A percentile compares a stretch with the other conserved stretches of the same genome.
These are phyloP conservation scores for Choristoneura rosaceana DNA, from an alignment of 2,888 invertebrate species.

Conservation along the genomic window DNA sequence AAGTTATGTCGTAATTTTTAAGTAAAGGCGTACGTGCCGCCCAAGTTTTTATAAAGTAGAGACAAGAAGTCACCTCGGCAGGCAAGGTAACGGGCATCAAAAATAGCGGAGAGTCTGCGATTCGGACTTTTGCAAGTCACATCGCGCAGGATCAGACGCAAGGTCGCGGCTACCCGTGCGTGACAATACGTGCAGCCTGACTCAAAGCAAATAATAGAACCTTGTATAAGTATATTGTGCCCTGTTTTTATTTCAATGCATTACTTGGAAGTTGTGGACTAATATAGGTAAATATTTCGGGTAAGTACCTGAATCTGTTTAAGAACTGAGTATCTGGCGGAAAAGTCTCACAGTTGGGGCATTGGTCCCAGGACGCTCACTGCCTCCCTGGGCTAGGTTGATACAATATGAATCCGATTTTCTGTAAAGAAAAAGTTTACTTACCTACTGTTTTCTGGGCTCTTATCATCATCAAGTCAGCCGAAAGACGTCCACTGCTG, in stretches of 20 bases:
- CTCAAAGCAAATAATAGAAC: slow-evolving; percentile 21
- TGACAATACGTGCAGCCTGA: slow-evolving; percentile 64
- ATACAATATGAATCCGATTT: too few relatives aligned
- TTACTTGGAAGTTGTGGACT: background rate
- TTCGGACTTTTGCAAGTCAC: slow-evolving; percentile 76
- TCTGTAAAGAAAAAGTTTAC: too few relatives aligned
- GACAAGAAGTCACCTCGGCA: slow-evolving; percentile 44
- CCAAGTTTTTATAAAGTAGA: slow-evolving; percentile 12
- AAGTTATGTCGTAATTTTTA: slow-evolving; percentile 4
- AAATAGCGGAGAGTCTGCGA: slow-evolving; percentile 63
- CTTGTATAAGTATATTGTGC: background rate
- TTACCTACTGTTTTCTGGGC: too few relatives aligned
- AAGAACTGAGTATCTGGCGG: background rate
- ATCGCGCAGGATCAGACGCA: slow-evolving; percentile 76
- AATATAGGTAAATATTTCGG: background rate
- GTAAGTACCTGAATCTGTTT: background rate
- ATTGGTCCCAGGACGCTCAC: too few relatives aligned
- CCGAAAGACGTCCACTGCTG: too few relatives aligned
- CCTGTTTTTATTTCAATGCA: background rate
- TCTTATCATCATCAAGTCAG: too few relatives aligned
- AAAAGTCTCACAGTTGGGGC: too few relatives aligned
- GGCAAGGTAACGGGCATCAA: slow-evolving; percentile 55
- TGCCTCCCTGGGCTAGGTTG: too few relatives aligned
- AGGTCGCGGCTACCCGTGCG: slow-evolving; percentile 76
- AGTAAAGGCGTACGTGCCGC: slow-evolving; percentile 15